These are phyloP conservation scores for Tinea semifulvella DNA, from an alignment of 2,888 invertebrate genomes.

Conservation along the genomic window DNA sequence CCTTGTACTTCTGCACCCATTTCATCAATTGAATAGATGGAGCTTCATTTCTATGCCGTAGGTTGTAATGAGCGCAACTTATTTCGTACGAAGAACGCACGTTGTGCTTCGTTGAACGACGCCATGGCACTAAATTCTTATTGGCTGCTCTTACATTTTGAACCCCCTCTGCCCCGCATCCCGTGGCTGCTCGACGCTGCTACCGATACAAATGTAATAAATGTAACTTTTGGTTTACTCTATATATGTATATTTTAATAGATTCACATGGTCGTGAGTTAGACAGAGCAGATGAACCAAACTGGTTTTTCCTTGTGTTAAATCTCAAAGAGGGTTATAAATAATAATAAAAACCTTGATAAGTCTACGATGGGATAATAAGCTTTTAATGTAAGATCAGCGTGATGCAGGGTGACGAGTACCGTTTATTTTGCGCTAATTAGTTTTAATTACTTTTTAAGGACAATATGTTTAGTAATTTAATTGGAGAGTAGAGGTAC, in stretches of 20 bases:
- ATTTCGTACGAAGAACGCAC: conserved; percentile 15
- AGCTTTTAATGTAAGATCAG: too few species aligned
- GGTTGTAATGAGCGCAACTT: neutral
- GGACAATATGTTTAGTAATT: conserved; percentile 42
- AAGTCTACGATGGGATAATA: too few species aligned
- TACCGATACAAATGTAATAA: conserved; percentile 14
- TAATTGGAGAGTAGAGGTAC: conserved; percentile 37
- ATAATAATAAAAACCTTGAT: too few species aligned
- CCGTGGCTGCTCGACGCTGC: conserved; percentile 14
- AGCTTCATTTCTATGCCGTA: neutral
- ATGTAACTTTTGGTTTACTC: conserved; percentile 14
- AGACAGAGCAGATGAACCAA: too few species aligned
- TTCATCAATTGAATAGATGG: neutral
- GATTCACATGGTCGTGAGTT: too few species aligned
- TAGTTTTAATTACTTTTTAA: conserved; percentile 34
- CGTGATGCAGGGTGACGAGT: conserved; percentile 49
- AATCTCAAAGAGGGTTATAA: too few species aligned
- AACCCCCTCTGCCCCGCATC: conserved; percentile 14
- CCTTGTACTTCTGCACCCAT: neutral
- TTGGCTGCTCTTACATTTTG: conserved; percentile 16
- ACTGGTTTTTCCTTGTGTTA: too few species aligned
- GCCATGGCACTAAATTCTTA: conserved; percentile 18
- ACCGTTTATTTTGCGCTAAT: conserved; percentile 56
- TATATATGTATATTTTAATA: too few species aligned
- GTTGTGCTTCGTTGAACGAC: conserved; percentile 16